phyloP scores from a whole-genome alignment of 2,113 vertebrate species.

The Patagioenas fasciata region DNA sequence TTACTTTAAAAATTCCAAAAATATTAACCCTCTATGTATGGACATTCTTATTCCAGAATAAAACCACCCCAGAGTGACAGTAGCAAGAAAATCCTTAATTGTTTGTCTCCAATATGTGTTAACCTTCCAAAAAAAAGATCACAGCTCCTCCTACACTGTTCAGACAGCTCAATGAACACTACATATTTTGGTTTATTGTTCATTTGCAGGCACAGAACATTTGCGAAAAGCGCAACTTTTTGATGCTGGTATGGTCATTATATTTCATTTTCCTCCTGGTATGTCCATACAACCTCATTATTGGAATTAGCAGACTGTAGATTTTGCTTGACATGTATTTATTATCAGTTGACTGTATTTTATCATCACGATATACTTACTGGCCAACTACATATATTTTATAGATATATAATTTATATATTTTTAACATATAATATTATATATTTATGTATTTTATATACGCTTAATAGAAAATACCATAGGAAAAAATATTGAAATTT shows the following conservation, averaged over 20 bases:
- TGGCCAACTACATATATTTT: background rate
- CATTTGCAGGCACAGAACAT: background rate
- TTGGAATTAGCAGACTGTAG: background rate
- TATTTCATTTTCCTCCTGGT: background rate
- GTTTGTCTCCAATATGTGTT: background rate
- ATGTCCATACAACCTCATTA: background rate
- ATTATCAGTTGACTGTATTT: background rate
- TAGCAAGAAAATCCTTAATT: background rate
- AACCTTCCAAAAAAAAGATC: background rate
- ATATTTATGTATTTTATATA: too few species aligned
- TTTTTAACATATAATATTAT: too few species aligned
- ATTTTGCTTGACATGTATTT: background rate
- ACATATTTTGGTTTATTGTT: background rate
- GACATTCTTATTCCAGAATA: background rate
- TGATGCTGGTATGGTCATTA: background rate
- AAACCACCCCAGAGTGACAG: background rate
- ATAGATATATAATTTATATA: too few species aligned
- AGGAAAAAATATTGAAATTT: background rate
- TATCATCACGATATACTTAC: background rate
- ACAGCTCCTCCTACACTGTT: background rate
- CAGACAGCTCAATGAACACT: background rate
- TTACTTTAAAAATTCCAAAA: background rate
- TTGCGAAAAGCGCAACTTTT: background rate
- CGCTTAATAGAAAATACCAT: background rate
- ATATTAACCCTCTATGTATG: background rate